Conservation (phyloP, 2,888 invertebrate species). For the Xestoiulus laeticollis region DNA sequence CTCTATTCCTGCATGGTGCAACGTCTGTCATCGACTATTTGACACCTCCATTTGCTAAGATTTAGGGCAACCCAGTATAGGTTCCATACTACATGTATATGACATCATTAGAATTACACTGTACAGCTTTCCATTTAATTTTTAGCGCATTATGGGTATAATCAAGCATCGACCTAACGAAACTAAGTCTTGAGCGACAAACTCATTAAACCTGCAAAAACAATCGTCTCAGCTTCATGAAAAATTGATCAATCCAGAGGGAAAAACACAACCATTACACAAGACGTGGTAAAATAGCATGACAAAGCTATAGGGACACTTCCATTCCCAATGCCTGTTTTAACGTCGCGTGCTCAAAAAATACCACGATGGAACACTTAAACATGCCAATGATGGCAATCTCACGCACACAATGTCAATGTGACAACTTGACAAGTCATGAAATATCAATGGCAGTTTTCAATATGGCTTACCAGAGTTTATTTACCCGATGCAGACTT, state of each 20-base stretch:
- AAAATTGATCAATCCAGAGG: not conserved
- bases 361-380: not conserved
- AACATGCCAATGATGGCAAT: not conserved
- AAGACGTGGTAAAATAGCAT: slow-evolving; percentile 8
- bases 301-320: not conserved
- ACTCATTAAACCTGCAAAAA: not conserved
- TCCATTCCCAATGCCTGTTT: not conserved
- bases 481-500: not conserved
- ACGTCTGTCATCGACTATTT: not conserved
- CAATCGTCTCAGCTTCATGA: slow-evolving; percentile 2
- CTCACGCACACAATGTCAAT: slow-evolving; percentile 31
- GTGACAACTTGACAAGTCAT: slow-evolving; percentile 22
- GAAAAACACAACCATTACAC: not conserved
- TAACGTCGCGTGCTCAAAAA: not conserved
- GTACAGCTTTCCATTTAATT: too few relatives aligned
- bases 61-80: too few relatives aligned
- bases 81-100: not conserved
- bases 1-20: too few relatives aligned
- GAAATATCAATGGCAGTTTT: not conserved
- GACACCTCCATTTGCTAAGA: not conserved
- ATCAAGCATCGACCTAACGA: too few relatives aligned
- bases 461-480: not conserved
- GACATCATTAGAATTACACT: too few relatives aligned
- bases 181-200: not conserved
- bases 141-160: too few relatives aligned